Percentiles rank a stretch among this genome's conserved stretches.
Evolutionary conservation across 2,888 invertebrate genomes (phyloP).

Genomic region (Apotomis betuletana): DNA sequence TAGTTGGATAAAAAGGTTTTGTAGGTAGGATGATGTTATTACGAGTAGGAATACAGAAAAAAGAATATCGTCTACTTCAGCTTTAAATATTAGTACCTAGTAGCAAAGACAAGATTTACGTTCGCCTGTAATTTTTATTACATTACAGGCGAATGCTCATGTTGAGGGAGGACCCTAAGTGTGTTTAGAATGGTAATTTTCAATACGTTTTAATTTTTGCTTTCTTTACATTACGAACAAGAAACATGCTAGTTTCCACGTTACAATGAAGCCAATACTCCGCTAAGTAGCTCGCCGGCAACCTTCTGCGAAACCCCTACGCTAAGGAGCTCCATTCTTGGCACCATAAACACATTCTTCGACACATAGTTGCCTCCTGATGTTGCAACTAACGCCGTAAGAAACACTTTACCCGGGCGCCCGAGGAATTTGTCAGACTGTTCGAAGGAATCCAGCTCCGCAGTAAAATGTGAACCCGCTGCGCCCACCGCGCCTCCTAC

Average conservation of each 20-base stretch:
- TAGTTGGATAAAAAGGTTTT: conserved; percentile 54
- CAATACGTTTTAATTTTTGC: too few relatives aligned
- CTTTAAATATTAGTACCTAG: too few relatives aligned
- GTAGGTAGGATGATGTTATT: conserved; percentile 44
- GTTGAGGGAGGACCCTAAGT: too few relatives aligned
- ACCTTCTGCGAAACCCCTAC: conserved; percentile 46
- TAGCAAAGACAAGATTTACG: too few relatives aligned
- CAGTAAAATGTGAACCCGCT: conserved; percentile 60
- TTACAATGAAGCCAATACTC: conserved; percentile 38
- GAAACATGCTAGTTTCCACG: not conserved
- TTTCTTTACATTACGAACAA: not conserved
- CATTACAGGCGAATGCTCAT: too few relatives aligned
- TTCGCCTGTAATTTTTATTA: too few relatives aligned
- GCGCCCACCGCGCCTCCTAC: conserved; percentile 58
- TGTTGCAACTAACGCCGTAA: conserved; percentile 75
- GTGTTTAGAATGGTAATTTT: too few relatives aligned
- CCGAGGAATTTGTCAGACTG: conserved; percentile 71
- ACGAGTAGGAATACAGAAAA: too few relatives aligned
- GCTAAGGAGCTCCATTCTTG: conserved; percentile 78
- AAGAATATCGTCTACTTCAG: too few relatives aligned
- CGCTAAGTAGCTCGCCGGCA: conserved; percentile 29
- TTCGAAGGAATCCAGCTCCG: conserved; percentile 68
- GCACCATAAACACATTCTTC: conserved; percentile 82
- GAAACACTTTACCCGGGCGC: conserved; percentile 68
- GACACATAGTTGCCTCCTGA: conserved; percentile 78